Evolutionary conservation across 2,888 invertebrate genomes (phyloP).

Genomic region (Oxystoma pomonae): DNA sequence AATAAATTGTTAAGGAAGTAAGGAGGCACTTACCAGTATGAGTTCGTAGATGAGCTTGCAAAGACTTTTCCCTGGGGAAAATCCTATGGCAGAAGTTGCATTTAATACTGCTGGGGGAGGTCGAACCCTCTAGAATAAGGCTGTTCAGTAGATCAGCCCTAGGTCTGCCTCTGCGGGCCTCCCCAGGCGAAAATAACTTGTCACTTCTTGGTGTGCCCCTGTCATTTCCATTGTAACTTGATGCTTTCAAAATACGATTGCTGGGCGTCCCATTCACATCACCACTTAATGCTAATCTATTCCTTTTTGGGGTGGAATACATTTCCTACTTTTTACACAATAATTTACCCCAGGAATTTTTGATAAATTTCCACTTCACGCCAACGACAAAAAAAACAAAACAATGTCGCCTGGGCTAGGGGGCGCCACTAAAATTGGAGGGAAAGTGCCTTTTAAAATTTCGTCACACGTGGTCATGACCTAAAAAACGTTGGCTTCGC

Average conservation of each 20-base stretch:
- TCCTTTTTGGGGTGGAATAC: conserved; percentile 39
- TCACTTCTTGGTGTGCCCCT: conserved; percentile 36
- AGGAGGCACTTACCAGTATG: conserved; percentile 54
- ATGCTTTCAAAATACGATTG: conserved; percentile 34
- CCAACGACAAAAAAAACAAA: conserved; percentile 35
- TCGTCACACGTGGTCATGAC: background rate
- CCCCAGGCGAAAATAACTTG: conserved; percentile 40
- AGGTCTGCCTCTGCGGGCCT: conserved; percentile 62
- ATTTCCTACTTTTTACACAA: conserved; percentile 30
- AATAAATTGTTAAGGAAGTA: no score
- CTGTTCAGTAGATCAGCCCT: conserved; percentile 65
- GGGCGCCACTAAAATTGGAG: conserved; percentile 38
- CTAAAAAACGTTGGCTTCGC: background rate
- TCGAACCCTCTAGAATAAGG: conserved; percentile 65
- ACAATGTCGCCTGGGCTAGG: conserved; percentile 32
- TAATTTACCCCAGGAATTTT: conserved; percentile 16
- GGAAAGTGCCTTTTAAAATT: conserved; percentile 28
- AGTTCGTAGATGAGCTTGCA: conserved; percentile 64
- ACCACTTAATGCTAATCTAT: conserved; percentile 30
- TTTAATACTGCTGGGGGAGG: conserved; percentile 65
- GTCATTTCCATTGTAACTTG: conserved; percentile 36
- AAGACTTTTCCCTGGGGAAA: conserved; percentile 71
- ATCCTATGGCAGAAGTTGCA: conserved; percentile 67
- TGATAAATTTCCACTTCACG: background rate
- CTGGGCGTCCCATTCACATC: conserved; percentile 34